phyloP scores from a whole-genome alignment of 2,888 invertebrate genomes.

The Machimus rusticus region DNA sequence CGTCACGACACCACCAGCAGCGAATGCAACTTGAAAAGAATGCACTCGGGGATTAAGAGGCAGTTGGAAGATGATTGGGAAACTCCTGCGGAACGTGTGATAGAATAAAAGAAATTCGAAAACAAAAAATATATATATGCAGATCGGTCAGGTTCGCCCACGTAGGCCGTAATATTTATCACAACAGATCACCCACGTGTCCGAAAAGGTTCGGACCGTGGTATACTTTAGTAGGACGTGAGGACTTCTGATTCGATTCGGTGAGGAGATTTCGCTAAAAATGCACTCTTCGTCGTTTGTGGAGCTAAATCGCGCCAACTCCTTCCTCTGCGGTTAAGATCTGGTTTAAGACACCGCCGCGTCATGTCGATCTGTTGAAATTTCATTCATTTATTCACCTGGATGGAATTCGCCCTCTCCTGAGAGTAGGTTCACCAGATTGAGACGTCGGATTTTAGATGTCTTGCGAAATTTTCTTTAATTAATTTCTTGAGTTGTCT shows the following conservation, averaged over 20 bases:
- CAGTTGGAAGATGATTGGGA: background rate
- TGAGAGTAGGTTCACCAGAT: background rate
- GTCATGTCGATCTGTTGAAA: background rate
- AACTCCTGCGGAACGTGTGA: background rate
- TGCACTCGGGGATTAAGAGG: background rate
- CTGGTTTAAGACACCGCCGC: background rate
- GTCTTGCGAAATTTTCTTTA: background rate
- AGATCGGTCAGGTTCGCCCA: background rate
- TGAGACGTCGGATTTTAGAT: background rate
- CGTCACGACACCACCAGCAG: background rate
- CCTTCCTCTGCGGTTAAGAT: background rate
- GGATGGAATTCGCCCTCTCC: background rate
- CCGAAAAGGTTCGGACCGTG: constrained; percentile 11
- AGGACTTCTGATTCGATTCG: background rate
- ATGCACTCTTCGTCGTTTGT: background rate
- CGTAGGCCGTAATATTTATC: background rate
- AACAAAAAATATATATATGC: background rate
- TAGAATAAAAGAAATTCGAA: background rate
- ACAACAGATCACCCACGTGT: constrained; percentile 44
- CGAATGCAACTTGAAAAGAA: background rate
- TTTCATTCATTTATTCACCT: background rate
- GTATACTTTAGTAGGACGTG: background rate
- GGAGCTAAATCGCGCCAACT: background rate
- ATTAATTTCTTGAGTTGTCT: background rate
- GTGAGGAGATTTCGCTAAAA: background rate